phyloP scores from a whole-genome alignment of 2,888 invertebrate species.

The Athetis lepigone region DNA sequence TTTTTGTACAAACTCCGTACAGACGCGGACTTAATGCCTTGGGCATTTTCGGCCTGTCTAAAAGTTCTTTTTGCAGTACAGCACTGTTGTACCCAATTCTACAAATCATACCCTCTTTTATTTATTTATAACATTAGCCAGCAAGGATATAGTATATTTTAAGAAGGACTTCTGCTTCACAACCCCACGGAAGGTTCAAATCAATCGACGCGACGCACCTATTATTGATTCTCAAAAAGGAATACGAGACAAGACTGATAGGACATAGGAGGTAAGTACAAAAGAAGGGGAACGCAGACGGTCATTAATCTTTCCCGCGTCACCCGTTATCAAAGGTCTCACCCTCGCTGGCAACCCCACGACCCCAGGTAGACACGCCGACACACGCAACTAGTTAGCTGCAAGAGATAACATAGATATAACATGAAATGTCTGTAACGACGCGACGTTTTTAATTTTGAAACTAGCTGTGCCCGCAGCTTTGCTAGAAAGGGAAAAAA shows the following conservation, averaged over 20 bases:
- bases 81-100: too few relatives aligned
- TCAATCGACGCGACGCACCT: constrained; percentile 26
- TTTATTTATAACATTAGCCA: too few relatives aligned
- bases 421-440: constrained; percentile 19
- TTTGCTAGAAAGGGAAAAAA: too few relatives aligned
- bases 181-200: constrained; percentile 1
- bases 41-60: too few relatives aligned
- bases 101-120: too few relatives aligned
- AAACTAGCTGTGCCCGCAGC: too few relatives aligned
- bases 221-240: constrained; percentile 38
- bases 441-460: constrained; percentile 12
- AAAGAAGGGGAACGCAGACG: constrained; percentile 65
- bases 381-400: constrained; percentile 54
- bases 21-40: too few relatives aligned
- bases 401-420: constrained; percentile 38
- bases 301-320: constrained; percentile 70
- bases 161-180: too few relatives aligned
- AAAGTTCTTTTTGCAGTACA: too few relatives aligned
- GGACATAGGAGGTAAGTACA: too few relatives aligned
- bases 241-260: constrained; percentile 35
- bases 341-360: constrained; percentile 62
- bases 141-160: too few relatives aligned
- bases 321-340: constrained; percentile 61
- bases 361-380: constrained; percentile 61
- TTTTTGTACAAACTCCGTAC: too few relatives aligned